Evolutionary conservation across 2,888 invertebrate species (phyloP).

Genomic region (Lumbricus terrestris): DNA sequence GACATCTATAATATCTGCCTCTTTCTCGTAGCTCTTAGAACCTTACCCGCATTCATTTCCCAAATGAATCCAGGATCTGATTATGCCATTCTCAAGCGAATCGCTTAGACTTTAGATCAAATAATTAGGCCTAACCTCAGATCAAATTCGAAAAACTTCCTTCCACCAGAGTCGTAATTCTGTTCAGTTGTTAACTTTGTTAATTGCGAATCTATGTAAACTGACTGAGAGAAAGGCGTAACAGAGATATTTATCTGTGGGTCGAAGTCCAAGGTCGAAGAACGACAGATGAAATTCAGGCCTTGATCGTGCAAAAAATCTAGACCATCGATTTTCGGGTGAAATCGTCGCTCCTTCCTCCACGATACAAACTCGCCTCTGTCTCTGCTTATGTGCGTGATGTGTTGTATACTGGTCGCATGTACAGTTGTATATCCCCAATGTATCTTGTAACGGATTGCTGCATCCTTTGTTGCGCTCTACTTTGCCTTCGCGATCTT

Average conservation of each 20-base stretch:
- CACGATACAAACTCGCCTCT: background rate
- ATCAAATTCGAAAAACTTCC: background rate
- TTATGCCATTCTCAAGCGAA: background rate
- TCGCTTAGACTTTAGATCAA: no score
- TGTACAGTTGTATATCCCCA: no score
- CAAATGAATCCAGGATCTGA: background rate
- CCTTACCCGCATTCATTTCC: background rate
- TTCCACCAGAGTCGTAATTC: background rate
- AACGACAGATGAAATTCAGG: background rate
- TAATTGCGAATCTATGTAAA: background rate
- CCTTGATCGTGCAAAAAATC: background rate
- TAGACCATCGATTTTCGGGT: background rate
- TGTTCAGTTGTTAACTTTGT: background rate
- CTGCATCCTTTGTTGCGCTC: no score
- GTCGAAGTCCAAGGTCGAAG: background rate
- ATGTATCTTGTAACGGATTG: no score
- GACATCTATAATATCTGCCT: no score
- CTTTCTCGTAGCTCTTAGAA: background rate
- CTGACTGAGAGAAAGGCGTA: background rate
- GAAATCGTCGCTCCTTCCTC: background rate
- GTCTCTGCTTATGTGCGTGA: no score
- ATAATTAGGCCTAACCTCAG: no score
- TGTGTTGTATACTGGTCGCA: no score
- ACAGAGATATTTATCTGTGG: background rate
- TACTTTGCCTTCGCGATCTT: no score